Evolutionary conservation across 2,113 vertebrate genomes (phyloP).

Genomic region (Misgurnus anguillicaudatus): DNA sequence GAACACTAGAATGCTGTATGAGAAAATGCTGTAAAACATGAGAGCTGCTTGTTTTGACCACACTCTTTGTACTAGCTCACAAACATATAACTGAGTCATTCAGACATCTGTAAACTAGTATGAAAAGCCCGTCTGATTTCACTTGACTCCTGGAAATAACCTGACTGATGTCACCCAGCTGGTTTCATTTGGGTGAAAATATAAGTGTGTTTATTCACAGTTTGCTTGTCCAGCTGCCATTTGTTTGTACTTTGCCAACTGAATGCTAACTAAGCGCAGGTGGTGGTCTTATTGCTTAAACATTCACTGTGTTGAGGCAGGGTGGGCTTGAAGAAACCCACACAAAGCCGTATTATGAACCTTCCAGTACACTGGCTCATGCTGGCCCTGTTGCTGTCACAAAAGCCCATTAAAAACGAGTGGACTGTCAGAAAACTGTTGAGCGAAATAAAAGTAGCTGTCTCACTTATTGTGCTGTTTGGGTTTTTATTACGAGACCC

Average conservation of each 20-base stretch:
- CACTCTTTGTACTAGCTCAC: background rate
- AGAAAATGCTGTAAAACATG: background rate
- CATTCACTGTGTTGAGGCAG: conserved; percentile 9
- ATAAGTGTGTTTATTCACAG: conserved; percentile 28
- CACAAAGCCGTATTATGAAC: background rate
- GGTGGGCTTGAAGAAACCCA: background rate
- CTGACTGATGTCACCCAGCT: conserved; percentile 30
- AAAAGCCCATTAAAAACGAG: background rate
- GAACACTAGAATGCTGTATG: no score
- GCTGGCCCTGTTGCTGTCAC: background rate
- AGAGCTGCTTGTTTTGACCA: background rate
- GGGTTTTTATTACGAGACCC: background rate
- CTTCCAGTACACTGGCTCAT: background rate
- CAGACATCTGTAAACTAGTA: background rate
- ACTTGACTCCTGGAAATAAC: conserved; percentile 24
- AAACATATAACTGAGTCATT: background rate
- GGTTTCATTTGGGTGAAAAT: conserved; percentile 12
- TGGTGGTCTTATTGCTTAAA: conserved; percentile 41
- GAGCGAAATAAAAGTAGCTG: background rate
- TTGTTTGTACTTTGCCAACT: conserved; percentile 29
- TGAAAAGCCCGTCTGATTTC: conserved; percentile 23
- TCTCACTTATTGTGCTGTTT: background rate
- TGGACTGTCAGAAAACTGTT: background rate
- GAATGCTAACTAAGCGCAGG: conserved; percentile 49
- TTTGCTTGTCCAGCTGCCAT: conserved; percentile 43